These are phyloP conservation scores for Chydorus sphaericus DNA, from an alignment of 2,888 invertebrate species.

Conservation along the genomic window DNA sequence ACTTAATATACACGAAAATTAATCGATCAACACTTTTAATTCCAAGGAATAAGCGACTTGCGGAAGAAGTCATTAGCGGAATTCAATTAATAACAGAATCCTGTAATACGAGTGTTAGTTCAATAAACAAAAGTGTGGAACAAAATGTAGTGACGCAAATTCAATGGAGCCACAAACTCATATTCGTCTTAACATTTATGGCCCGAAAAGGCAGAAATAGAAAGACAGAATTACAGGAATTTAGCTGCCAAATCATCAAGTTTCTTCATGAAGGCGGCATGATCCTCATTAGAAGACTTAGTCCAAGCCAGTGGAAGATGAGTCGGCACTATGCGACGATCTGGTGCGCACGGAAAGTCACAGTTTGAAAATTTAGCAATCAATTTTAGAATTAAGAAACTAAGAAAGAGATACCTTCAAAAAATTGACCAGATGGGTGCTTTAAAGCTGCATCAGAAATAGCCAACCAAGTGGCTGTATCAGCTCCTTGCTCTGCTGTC, in stretches of 20 bases:
- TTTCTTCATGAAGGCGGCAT: constrained; percentile 27
- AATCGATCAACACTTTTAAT: too few species aligned
- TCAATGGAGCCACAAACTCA: too few species aligned
- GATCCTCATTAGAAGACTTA: constrained; percentile 26
- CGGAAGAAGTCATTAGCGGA: too few species aligned
- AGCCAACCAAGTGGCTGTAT: constrained; percentile 34
- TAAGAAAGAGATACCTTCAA: not conserved
- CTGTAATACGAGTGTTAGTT: too few species aligned
- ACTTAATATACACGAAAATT: too few species aligned
- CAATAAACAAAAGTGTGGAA: too few species aligned
- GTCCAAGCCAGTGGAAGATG: constrained; percentile 35
- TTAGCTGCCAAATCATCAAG: constrained; percentile 22
- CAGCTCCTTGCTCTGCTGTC: constrained; percentile 32
- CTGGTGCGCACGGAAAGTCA: constrained; percentile 19
- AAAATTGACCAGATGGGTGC: constrained; percentile 14
- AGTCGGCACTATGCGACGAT: constrained; percentile 28
- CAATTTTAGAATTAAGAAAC: not conserved
- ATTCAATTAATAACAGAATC: too few species aligned
- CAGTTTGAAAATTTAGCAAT: not conserved
- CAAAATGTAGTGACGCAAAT: too few species aligned
- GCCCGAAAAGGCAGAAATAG: too few species aligned
- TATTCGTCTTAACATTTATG: too few species aligned
- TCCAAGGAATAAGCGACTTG: too few species aligned
- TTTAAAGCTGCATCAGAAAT: constrained; percentile 25
- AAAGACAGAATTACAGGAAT: constrained; percentile 1